Evolutionary conservation across 2,888 invertebrate species (phyloP), one percentile per base, ranked within the genome.

Genomic region (Helleia helle): DNA sequence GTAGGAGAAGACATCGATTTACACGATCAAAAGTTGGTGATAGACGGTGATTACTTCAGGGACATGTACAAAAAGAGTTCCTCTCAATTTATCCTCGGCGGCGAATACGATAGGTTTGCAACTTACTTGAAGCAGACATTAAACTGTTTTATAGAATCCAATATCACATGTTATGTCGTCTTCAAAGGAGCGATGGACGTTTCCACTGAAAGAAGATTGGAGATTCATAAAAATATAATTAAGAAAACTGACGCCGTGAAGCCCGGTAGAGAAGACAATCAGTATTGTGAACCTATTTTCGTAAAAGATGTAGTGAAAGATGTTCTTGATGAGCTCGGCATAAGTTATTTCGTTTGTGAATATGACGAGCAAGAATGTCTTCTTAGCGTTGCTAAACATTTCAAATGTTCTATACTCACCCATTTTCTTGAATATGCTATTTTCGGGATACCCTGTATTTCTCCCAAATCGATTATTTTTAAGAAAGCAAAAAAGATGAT

Each of bases 271-370:
- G 41, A 48, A n/a, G 36, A 46, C 2, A 43, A 45, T 5, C 42
- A 28, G 6, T 57, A 47, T 37, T 46, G 42, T 27, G 54, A 55
- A 27, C 52, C 52, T 3, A 42, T 48, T 11, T 54, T 54, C 31
- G 44, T 38, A 1, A 53, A 53, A 37, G 44, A 52, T 36, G 52
- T 56, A 3, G 29, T 40, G 11, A 52, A 42, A 43, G 52, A 60
- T 43, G 50, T 65, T 1, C 43, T 65, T 11, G 41, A 59, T 8
- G 45, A 53, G 44, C 46, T 60, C 9, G 17, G 17, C 15, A 30
- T 30, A 6, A 4, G 15, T 14, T 30, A 30, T 30, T 4, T 5
- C 7, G 17, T 30, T 30, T 30, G 30, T 15, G 15, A 9, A 4
- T 14, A 30, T 30, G 30, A 30, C 5, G 30, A 9, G 1, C n/a